Evolutionary conservation across 2,113 vertebrate genomes (phyloP).

Genomic region (Herpetotheres cachinnans): DNA sequence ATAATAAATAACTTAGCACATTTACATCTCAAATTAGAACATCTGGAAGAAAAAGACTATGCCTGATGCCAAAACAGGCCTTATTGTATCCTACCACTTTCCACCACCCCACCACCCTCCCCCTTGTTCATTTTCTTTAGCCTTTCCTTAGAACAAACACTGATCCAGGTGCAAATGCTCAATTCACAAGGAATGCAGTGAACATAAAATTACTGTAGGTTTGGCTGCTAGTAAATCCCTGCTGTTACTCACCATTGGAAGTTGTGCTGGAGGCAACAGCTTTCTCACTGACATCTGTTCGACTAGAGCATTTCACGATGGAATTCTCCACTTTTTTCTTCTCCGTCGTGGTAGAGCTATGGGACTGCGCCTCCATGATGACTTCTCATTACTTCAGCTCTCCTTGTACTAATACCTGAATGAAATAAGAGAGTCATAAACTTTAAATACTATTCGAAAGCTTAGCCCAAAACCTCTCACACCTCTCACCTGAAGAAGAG

Average conservation of each 20-base stretch:
- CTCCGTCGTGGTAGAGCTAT: conserved; percentile 88
- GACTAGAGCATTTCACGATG: conserved; percentile 87
- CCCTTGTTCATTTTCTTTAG: background rate
- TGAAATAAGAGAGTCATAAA: conserved; percentile 43
- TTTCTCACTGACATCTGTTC: conserved; percentile 97
- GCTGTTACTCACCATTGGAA: conserved; percentile 88
- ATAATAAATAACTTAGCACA: conserved; percentile 67
- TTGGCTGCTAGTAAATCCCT: conserved; percentile 67
- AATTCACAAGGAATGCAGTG: conserved; percentile 62
- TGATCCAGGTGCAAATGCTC: conserved; percentile 69
- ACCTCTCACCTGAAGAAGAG: background rate
- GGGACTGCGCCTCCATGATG: conserved; percentile 97
- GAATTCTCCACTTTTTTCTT: conserved; percentile 98
- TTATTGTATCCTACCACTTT: conserved; percentile 9
- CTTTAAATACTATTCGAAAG: background rate
- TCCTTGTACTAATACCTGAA: conserved; percentile 80
- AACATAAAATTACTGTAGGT: conserved; percentile 53
- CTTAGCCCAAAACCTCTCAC: background rate
- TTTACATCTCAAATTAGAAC: conserved; percentile 70
- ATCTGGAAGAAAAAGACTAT: conserved; percentile 50
- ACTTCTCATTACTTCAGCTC: conserved; percentile 93
- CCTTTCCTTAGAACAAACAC: conserved; percentile 46
- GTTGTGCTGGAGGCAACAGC: conserved; percentile 98
- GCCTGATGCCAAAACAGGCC: conserved; percentile 36
- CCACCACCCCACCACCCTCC: background rate